These are phyloP conservation scores for Hybognathus amarus DNA, from an alignment of 2,797 vertebrate genomes.

Conservation along the genomic window DNA sequence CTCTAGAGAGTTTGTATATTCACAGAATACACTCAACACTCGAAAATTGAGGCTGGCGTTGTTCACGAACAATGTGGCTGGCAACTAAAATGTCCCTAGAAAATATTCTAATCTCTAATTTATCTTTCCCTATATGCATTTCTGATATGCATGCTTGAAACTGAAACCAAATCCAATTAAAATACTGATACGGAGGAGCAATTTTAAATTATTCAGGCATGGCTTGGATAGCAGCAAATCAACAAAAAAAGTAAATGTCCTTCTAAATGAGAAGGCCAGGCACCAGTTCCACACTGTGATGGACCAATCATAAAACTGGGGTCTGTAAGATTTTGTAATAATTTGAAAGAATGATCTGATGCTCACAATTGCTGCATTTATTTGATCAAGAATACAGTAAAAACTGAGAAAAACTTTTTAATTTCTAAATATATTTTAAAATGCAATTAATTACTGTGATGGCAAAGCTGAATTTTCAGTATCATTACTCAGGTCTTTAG, in stretches of 20 bases:
- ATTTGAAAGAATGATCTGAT: background rate
- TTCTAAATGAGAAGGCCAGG: background rate
- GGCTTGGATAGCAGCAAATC: background rate
- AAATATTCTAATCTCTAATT: background rate
- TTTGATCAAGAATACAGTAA: background rate
- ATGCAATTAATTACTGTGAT: background rate
- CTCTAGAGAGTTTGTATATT: background rate
- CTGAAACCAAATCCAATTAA: slow-evolving; percentile 7
- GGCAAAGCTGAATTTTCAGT: background rate
- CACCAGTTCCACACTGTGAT: background rate
- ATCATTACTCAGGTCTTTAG: background rate
- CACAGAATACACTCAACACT: slow-evolving; percentile 2
- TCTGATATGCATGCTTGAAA: background rate
- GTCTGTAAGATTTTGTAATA: background rate
- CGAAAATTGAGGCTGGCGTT: background rate
- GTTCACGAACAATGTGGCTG: slow-evolving; percentile 13
- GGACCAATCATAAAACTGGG: background rate
- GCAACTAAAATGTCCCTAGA: slow-evolving; percentile 4
- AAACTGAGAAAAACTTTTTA: background rate
- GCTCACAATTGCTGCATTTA: background rate
- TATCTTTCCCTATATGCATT: background rate
- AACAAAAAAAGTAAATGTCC: background rate
- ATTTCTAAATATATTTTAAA: background rate
- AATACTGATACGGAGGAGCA: background rate
- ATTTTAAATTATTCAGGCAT: background rate